Base-by-base conservation (phyloP, 37 sponge, comb jelly and placozoan species). In the Beroe forskalii region DNA sequence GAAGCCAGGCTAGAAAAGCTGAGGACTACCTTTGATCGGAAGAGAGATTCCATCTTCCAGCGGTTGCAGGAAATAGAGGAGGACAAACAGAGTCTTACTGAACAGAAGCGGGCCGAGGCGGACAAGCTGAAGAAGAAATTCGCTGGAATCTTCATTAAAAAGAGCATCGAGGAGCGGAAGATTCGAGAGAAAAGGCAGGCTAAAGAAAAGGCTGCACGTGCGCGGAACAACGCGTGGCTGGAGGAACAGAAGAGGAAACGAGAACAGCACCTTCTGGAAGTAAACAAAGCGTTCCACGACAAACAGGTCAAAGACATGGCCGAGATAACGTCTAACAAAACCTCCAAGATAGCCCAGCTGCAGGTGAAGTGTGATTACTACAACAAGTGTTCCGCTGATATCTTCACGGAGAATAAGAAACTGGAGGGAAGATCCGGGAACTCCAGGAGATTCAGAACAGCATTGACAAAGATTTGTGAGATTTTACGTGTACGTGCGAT, bases 51-150 rank as follows among this genome's bases (percentile, higher is more conserved):
- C 32, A 72, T 72, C 40, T 72, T 37, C 39, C 12, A 72, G 1
- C 23, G 40, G 14, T 20, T 72, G 39, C 12, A 36, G 14, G 40
- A 72, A 8, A 72, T 37, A 32, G 75, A 72, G 75, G 39, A 33
- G 14, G 37, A 33, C 39, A 72, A 72, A 30, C 30, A 30, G 40
- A 19, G 22, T 36, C 23, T 4, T 8, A 36, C 31, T 36, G 37
- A 33, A 33, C 32, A 72, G 35, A 72, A 72, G 20, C 39, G 35
- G 19, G 14, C 14, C 6, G 40, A 72, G 35, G 75, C 35, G 75
- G 75, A 72, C 40, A 72, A 72, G 20, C 8, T 72, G 39, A 72
- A 37, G 38, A 72, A 72, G 30, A 72, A 72, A 72, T 72, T 72
- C 30, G 75, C 75, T 6, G 75, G 39, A 30, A 9, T 22, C 39